These are phyloP conservation scores for Rhinopithecus roxellana DNA, from an alignment of 2,113 vertebrate genomes.

Conservation along the genomic window DNA sequence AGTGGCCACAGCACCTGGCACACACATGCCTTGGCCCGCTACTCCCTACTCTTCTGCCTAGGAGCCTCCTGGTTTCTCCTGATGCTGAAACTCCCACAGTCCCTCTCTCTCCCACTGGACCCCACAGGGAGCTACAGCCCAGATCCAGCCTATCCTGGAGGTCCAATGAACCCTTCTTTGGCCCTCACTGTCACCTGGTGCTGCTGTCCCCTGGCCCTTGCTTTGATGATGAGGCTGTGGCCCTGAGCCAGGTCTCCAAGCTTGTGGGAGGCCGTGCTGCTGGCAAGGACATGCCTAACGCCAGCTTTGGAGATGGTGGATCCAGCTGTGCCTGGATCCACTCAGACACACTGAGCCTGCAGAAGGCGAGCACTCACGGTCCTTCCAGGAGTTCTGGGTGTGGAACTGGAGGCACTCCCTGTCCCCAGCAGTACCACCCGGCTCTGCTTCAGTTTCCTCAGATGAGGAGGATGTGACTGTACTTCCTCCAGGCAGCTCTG, in stretches of 20 bases:
- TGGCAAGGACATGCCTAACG: neutral
- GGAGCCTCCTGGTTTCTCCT: neutral
- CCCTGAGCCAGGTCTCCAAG: neutral
- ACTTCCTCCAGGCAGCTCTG: neutral
- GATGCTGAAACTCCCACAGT: neutral
- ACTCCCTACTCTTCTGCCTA: too few species aligned
- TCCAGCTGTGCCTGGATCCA: fast-evolving
- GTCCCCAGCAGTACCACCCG: neutral
- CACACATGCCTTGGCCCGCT: neutral
- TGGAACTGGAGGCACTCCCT: neutral
- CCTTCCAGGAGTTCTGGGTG: fast-evolving
- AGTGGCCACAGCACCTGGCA: neutral
- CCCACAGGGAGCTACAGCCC: neutral
- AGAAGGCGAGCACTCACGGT: neutral
- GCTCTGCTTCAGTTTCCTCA: neutral
- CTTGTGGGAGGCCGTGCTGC: neutral
- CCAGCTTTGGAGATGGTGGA: neutral
- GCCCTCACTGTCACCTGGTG: neutral
- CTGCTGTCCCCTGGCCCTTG: neutral
- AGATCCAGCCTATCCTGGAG: neutral
- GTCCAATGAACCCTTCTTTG: neutral
- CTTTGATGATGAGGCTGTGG: neutral
- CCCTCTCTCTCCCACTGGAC: neutral
- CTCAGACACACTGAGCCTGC: neutral
- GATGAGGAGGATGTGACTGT: too few species aligned